A percentile compares a stretch with the other conserved stretches of the same genome.
These are phyloP conservation scores for Collichthys lucidus DNA, from an alignment of 2,113 vertebrate species.

Conservation along the genomic window DNA sequence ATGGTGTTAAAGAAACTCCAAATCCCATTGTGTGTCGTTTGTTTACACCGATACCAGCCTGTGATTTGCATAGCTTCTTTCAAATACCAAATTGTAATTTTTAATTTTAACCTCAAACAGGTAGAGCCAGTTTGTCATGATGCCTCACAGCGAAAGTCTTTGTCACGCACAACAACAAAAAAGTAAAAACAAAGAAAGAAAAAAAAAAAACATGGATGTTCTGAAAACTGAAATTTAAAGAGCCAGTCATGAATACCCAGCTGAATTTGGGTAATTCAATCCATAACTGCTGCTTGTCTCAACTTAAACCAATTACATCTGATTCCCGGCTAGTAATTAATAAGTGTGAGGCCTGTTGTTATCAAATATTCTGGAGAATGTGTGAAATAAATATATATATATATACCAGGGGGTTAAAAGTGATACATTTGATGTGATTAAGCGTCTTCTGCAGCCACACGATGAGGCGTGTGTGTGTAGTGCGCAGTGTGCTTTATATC, in stretches of 20 bases:
- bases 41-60: slow-evolving; percentile 55
- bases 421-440: slow-evolving; percentile 22
- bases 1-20: slow-evolving; percentile 62
- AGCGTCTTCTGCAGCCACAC: slow-evolving; percentile 15
- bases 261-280: slow-evolving; percentile 96
- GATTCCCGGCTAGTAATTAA: slow-evolving; percentile 94
- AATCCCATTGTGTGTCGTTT: slow-evolving; percentile 69
- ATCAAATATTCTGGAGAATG: slow-evolving; percentile 64
- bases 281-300: slow-evolving; percentile 93
- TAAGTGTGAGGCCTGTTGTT: slow-evolving; percentile 85
- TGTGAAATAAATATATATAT: slow-evolving; percentile 23
- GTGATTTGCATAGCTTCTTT: slow-evolving; percentile 64
- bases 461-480: background rate
- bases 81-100: slow-evolving; percentile 80
- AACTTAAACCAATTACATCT: slow-evolving; percentile 97
- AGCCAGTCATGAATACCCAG: slow-evolving; percentile 94
- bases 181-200: slow-evolving; percentile 69
- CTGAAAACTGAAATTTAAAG: slow-evolving; percentile 90
- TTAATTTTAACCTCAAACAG: slow-evolving; percentile 91
- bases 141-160: slow-evolving; percentile 92
- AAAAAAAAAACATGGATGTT: slow-evolving; percentile 77
- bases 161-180: slow-evolving; percentile 78
- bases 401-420: slow-evolving; percentile 1
- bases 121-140: slow-evolving; percentile 88
- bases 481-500: background rate